A percentile compares a stretch with the other conserved stretches of the same genome.
Evolutionary conservation across 1,140 invertebrate species (phyloP).

Genomic region (Cardiocondyla obscurior): DNA sequence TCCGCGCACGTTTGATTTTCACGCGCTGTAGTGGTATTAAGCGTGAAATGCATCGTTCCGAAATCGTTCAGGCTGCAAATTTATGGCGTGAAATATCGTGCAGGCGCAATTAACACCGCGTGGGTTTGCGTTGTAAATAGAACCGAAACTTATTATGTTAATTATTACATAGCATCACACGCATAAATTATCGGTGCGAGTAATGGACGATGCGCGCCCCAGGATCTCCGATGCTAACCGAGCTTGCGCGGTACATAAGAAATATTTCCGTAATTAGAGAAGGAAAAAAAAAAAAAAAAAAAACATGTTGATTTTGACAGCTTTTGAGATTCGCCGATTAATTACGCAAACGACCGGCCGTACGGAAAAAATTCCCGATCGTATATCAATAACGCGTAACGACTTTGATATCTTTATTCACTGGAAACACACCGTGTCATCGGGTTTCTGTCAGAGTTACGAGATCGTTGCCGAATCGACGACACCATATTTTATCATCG

Average conservation of each 20-base stretch:
- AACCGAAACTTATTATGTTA: slow-evolving; percentile 50
- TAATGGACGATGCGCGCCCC: background rate
- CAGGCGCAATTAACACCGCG: slow-evolving; percentile 45
- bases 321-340: background rate
- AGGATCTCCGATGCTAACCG: background rate
- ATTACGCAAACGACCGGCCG: background rate
- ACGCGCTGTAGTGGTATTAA: background rate
- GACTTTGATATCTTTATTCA: slow-evolving; percentile 34
- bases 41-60: slow-evolving; percentile 43
- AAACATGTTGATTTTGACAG: background rate
- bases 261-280: background rate
- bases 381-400: background rate
- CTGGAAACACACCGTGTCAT: slow-evolving; percentile 27
- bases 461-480: slow-evolving; percentile 19
- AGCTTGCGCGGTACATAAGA: background rate
- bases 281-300: background rate
- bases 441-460: slow-evolving; percentile 28
- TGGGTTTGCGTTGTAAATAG: slow-evolving; percentile 50
- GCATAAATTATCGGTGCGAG: slow-evolving; percentile 28
- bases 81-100: slow-evolving; percentile 51
- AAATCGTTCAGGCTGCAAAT: slow-evolving; percentile 44
- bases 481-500: slow-evolving; percentile 40
- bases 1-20: slow-evolving; percentile 29
- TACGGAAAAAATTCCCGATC: slow-evolving; percentile 8
- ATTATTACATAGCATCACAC: slow-evolving; percentile 35